Evolutionary conservation across 2,113 vertebrate genomes (phyloP).

Genomic region (Trichomycterus rosablanca): DNA sequence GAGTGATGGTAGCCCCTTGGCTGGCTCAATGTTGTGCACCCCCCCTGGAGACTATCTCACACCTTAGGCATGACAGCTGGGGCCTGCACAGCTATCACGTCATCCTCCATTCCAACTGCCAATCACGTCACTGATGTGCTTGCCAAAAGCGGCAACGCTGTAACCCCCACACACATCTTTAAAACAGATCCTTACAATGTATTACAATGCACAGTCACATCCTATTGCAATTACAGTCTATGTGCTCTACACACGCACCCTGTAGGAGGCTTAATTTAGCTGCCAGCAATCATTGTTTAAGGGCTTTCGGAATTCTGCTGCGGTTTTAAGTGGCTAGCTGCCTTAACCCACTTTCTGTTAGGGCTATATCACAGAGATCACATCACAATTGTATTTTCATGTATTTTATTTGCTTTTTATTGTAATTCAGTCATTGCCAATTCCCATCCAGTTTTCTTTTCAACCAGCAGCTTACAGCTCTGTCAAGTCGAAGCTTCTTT

Average conservation of each 20-base stretch:
- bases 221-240: constrained; percentile 8
- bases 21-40: constrained; percentile 22
- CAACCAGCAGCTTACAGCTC: too few relatives aligned
- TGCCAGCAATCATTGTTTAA: constrained; percentile 1
- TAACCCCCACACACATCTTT: constrained; percentile 4
- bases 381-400: too few relatives aligned
- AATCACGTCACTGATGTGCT: constrained; percentile 25
- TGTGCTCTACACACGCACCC: constrained; percentile 6
- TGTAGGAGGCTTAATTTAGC: constrained; percentile 3
- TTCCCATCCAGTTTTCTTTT: too few relatives aligned
- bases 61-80: constrained; percentile 43
- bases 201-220: constrained; percentile 1
- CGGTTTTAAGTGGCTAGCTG: background rate
- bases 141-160: constrained; percentile 9
- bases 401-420: too few relatives aligned
- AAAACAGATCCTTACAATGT: background rate
- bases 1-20: constrained; percentile 30
- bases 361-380: background rate
- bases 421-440: too few relatives aligned
- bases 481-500: too few relatives aligned
- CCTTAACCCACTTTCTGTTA: background rate
- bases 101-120: constrained; percentile 15
- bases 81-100: constrained; percentile 39
- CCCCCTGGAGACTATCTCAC: constrained; percentile 33
- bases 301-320: constrained; percentile 13